These are phyloP conservation scores for Xiphorhynchus elegans DNA, from an alignment of 2,113 vertebrate genomes.

Conservation along the genomic window DNA sequence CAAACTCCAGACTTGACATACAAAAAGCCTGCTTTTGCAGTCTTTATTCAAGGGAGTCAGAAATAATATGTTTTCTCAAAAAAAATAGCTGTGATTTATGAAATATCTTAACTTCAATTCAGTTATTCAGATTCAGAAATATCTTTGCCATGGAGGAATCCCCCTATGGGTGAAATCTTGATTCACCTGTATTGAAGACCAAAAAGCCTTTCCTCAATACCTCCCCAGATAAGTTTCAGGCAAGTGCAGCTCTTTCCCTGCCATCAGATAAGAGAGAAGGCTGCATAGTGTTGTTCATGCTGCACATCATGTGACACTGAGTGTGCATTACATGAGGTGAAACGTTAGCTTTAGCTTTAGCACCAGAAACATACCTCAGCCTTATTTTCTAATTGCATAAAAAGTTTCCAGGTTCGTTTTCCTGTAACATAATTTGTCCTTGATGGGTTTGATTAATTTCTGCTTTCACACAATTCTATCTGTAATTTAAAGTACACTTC, in stretches of 20 bases:
- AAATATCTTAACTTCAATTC: not conserved
- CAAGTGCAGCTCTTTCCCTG: not conserved
- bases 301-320: rapidly evolving
- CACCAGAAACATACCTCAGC: not conserved
- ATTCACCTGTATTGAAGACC: not conserved
- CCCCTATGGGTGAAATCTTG: not conserved
- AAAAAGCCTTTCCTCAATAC: not conserved
- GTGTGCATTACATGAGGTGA: not conserved
- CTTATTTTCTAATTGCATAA: not conserved
- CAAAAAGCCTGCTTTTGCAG: not conserved
- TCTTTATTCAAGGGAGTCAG: not conserved
- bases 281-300: not conserved
- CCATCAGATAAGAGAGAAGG: not conserved
- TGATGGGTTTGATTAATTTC: not conserved
- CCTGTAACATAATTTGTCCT: not conserved
- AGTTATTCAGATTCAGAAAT: not conserved
- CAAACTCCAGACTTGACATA: not conserved
- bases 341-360: not conserved
- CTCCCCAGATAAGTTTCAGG: not conserved
- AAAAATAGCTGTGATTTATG: not conserved
- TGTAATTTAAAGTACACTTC: not conserved
- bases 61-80: not conserved
- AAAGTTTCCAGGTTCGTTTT: not conserved
- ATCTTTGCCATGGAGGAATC: not conserved
- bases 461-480: not conserved